Evolutionary conservation across 2,888 invertebrate species (phyloP).

Genomic region (Choristoneura rosaceana): DNA sequence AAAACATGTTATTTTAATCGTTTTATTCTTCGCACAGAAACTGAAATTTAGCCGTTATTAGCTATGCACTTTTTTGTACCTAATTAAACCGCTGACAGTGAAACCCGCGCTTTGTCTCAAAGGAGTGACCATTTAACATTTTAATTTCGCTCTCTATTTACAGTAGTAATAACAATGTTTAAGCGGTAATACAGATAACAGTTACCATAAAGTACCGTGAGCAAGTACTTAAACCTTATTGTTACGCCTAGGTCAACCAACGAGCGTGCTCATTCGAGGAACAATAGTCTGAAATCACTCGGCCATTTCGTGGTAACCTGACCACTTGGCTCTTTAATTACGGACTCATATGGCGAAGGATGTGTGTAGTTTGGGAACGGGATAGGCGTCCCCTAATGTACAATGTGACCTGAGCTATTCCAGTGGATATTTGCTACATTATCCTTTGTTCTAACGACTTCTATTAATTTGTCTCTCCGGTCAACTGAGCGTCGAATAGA

Average conservation of each 20-base stretch:
- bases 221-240: background rate
- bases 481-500: background rate
- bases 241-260: background rate
- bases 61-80: no score
- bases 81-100: no score
- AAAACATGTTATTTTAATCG: background rate
- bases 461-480: background rate
- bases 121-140: no score
- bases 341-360: background rate
- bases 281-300: conserved; percentile 20
- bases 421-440: background rate
- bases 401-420: background rate
- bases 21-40: no score
- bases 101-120: no score
- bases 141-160: no score
- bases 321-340: conserved; percentile 19
- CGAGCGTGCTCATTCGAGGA: conserved; percentile 3
- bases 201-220: background rate
- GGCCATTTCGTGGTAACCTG: conserved; percentile 16
- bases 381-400: background rate
- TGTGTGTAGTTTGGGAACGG: background rate
- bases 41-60: no score
- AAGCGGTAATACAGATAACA: background rate
- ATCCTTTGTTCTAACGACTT: background rate
- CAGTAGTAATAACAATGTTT: no score